These are phyloP conservation scores for Actinemys pallida DNA, from an alignment of 2,113 vertebrate genomes.

Conservation along the genomic window DNA sequence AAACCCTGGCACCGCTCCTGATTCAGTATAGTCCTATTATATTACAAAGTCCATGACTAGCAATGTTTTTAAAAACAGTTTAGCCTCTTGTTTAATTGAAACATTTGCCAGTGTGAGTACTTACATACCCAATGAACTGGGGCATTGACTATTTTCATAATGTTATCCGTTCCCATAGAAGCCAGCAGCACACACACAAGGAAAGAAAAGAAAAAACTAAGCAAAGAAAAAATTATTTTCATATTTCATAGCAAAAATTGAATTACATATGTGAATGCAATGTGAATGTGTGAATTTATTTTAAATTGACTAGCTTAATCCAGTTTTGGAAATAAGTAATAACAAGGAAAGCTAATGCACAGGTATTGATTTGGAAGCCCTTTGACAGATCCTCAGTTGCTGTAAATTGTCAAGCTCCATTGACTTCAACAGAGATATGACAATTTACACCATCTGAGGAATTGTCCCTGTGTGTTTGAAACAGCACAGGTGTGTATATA, in stretches of 20 bases:
- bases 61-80: slow-evolving; percentile 32
- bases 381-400: neutral
- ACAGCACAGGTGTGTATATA: rapidly evolving
- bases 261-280: slow-evolving; percentile 15
- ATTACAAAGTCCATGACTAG: neutral
- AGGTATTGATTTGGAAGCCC: neutral
- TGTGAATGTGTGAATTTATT: neutral
- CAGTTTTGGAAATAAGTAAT: neutral
- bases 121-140: neutral
- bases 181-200: slow-evolving; percentile 28
- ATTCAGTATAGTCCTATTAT: neutral
- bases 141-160: slow-evolving; percentile 52
- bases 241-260: slow-evolving; percentile 34
- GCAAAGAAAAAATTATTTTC: neutral
- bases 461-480: neutral
- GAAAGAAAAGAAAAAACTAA: too few relatives aligned
- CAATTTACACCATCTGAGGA: rapidly evolving
- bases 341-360: neutral
- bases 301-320: neutral
- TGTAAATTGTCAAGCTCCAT: neutral
- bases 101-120: slow-evolving; percentile 28
- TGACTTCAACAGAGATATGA: neutral
- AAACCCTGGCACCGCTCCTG: too few relatives aligned
- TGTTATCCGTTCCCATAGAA: slow-evolving; percentile 18
- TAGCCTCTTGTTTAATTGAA: slow-evolving; percentile 27